Evolutionary conservation across 2,797 vertebrate species (phyloP).

Genomic region (Hybognathus amarus): DNA sequence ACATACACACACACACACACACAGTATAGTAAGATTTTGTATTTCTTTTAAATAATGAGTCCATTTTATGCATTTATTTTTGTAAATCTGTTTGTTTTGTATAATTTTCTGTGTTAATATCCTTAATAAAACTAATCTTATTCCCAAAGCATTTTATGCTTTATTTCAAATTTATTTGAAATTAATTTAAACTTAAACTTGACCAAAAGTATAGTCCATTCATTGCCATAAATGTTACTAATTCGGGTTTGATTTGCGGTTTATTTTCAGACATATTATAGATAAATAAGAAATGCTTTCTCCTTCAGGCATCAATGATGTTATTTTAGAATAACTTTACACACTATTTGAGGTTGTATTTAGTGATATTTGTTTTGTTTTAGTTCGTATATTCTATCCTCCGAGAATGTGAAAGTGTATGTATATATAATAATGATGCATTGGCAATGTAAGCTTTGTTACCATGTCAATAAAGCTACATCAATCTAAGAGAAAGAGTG

Average conservation of each 20-base stretch:
- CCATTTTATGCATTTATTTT: background rate
- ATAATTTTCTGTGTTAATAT: background rate
- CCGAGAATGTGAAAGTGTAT: background rate
- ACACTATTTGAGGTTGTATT: background rate
- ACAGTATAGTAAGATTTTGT: background rate
- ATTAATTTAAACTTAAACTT: background rate
- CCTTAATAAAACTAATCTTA: too few relatives aligned
- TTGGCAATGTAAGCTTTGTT: conserved; percentile 4
- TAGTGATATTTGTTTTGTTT: conserved; percentile 6
- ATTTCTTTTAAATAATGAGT: background rate
- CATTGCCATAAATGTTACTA: background rate
- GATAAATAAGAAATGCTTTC: background rate
- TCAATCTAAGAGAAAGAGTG: background rate
- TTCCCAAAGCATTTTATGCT: background rate
- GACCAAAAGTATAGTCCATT: background rate
- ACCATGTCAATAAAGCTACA: conserved; percentile 4
- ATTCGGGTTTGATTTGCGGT: background rate
- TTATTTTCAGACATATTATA: background rate
- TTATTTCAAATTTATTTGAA: background rate
- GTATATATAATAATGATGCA: background rate
- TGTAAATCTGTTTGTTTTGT: background rate
- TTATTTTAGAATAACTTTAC: background rate
- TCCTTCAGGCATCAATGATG: background rate
- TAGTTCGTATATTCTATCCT: background rate
- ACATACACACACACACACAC: background rate